These are phyloP conservation scores for Unio pictorum DNA, from an alignment of 2,888 invertebrate species.

Conservation along the genomic window DNA sequence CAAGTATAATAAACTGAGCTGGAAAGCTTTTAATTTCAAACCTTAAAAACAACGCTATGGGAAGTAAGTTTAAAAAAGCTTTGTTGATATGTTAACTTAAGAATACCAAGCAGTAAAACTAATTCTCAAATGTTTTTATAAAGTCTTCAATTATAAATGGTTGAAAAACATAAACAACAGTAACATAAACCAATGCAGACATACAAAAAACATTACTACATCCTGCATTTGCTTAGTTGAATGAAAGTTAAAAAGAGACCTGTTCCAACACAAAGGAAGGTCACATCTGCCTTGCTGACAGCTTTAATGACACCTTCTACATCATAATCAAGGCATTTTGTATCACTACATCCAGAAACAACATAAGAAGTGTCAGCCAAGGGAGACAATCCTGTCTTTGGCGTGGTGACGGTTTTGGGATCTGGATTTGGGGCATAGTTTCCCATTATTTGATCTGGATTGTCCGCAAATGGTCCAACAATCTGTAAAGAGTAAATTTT, in stretches of 20 bases:
- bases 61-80: no score
- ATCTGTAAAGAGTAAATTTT: conserved; percentile 41
- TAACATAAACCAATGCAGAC: no score
- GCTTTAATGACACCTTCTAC: conserved; percentile 32
- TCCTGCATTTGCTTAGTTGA: no score
- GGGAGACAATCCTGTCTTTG: conserved; percentile 45
- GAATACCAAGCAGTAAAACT: no score
- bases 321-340: conserved; percentile 50
- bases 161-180: no score
- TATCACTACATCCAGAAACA: conserved; percentile 54
- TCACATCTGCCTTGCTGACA: conserved; percentile 50
- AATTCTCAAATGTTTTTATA: no score
- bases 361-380: conserved; percentile 36
- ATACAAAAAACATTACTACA: no score
- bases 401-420: conserved; percentile 49
- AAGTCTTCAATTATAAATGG: no score
- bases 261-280: conserved; percentile 64
- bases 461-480: conserved; percentile 66
- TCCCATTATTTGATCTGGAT: conserved; percentile 57
- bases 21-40: no score
- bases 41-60: no score
- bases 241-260: conserved; percentile 30
- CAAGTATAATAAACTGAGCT: conserved; percentile 54
- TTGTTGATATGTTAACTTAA: no score
- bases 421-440: conserved; percentile 58